Percentiles rank a stretch among this genome's conserved stretches.
phyloP scores from a whole-genome alignment of 2,888 invertebrate genomes.

The Dromius quadrimaculatus region DNA sequence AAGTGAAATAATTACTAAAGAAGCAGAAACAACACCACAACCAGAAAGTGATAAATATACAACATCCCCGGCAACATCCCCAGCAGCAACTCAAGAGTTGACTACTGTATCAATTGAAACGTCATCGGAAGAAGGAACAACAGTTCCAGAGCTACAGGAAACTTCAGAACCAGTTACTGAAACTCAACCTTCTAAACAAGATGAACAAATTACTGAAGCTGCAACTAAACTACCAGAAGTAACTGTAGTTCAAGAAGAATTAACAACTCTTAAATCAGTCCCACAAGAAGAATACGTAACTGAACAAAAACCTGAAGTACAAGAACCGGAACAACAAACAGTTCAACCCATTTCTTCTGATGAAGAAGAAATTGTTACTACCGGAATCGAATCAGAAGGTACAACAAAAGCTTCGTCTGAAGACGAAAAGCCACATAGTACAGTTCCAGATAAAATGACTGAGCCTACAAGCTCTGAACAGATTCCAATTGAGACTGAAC shows the following conservation, averaged over 20 bases:
- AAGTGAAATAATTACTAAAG: constrained; percentile 43
- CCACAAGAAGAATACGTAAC: constrained; percentile 28
- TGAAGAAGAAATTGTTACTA: constrained; percentile 32
- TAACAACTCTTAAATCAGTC: constrained; percentile 34
- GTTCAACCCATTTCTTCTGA: constrained; percentile 39
- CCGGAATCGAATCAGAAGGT: constrained; percentile 11
- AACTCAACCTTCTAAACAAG: constrained; percentile 37
- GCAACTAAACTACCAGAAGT: constrained; percentile 48
- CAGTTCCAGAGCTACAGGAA: constrained; percentile 30
- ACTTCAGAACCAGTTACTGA: constrained; percentile 52
- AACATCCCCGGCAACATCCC: constrained; percentile 33
- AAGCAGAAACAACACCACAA: constrained; percentile 41
- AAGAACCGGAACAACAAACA: constrained; percentile 53
- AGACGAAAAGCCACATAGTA: not conserved
- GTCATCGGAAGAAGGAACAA: constrained; percentile 27
- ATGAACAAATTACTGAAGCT: constrained; percentile 52
- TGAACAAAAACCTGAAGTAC: constrained; percentile 48
- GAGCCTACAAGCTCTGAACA: constrained; percentile 33
- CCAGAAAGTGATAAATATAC: constrained; percentile 53
- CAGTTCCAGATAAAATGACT: constrained; percentile 15
- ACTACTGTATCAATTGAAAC: constrained; percentile 49
- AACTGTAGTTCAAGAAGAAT: constrained; percentile 19
- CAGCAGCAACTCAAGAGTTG: constrained; percentile 25
- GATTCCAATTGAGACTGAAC: constrained; percentile 45
- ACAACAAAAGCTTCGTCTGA: not conserved